Percentiles rank a stretch among this genome's conserved stretches.
Evolutionary conservation across 2,113 vertebrate species (phyloP).

Genomic region (Odobenus rosmarus): DNA sequence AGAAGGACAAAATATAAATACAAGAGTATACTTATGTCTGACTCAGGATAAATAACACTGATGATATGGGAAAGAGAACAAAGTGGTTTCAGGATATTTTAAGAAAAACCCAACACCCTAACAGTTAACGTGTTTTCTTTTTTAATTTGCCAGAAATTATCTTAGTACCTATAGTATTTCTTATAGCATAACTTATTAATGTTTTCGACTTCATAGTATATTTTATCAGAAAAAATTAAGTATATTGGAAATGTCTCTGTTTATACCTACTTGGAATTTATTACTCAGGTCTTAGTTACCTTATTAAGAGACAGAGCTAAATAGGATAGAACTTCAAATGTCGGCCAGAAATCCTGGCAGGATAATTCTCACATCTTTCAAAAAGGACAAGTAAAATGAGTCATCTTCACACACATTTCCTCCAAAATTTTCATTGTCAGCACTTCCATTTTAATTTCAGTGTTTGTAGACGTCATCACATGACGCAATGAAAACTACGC

Average conservation of each 20-base stretch:
- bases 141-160: not conserved
- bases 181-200: not conserved
- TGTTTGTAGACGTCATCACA: not conserved
- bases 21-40: not conserved
- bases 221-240: not conserved
- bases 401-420: not conserved
- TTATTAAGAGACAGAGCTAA: not conserved
- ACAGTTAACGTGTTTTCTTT: not conserved
- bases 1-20: not conserved
- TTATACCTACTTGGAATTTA: not conserved
- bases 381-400: not conserved
- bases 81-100: not conserved
- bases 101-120: not conserved
- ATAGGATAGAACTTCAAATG: not conserved
- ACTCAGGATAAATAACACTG: not conserved
- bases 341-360: not conserved
- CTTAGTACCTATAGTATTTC: not conserved
- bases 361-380: not conserved
- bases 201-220: not conserved
- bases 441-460: not conserved
- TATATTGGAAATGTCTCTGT: not conserved
- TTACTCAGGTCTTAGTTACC: not conserved
- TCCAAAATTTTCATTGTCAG: not conserved
- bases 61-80: not conserved
- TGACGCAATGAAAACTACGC: not conserved